Evolutionary conservation across 1,140 invertebrate genomes (phyloP).

Genomic region (Xylocopa sonorina): DNA sequence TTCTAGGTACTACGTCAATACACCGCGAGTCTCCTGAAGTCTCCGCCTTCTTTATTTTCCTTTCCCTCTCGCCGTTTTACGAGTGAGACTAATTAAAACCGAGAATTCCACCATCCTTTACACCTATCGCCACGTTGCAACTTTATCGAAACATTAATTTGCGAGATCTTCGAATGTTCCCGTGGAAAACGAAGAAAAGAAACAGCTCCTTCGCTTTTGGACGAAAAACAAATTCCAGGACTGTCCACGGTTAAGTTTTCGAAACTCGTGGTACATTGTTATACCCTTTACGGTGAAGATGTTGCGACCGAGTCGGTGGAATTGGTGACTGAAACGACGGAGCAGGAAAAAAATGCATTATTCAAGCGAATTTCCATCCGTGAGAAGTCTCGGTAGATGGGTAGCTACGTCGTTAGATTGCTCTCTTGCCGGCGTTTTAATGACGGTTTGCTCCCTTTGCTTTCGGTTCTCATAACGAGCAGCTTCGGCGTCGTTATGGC

Average conservation of each 20-base stretch:
- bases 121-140: not conserved
- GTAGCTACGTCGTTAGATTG: constrained; percentile 78
- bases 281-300: not conserved
- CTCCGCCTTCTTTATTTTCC: constrained; percentile 17
- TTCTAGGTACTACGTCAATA: constrained; percentile 59
- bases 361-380: constrained; percentile 79
- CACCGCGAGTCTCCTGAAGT: constrained; percentile 5
- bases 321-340: constrained; percentile 63
- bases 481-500: constrained; percentile 64
- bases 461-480: constrained; percentile 74
- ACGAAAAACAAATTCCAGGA: too few species aligned
- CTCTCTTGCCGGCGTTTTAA: constrained; percentile 79
- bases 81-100: constrained; percentile 14
- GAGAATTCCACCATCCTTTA: not conserved
- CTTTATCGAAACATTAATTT: not conserved
- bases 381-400: constrained; percentile 74
- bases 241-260: not conserved
- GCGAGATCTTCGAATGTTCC: not conserved
- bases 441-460: constrained; percentile 78
- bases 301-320: not conserved
- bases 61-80: not conserved
- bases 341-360: constrained; percentile 76
- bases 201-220: too few species aligned
- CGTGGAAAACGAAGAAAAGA: too few species aligned
- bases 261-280: not conserved